Conservation (phyloP, 2,113 vertebrate species). For the Herpetotheres cachinnans region DNA sequence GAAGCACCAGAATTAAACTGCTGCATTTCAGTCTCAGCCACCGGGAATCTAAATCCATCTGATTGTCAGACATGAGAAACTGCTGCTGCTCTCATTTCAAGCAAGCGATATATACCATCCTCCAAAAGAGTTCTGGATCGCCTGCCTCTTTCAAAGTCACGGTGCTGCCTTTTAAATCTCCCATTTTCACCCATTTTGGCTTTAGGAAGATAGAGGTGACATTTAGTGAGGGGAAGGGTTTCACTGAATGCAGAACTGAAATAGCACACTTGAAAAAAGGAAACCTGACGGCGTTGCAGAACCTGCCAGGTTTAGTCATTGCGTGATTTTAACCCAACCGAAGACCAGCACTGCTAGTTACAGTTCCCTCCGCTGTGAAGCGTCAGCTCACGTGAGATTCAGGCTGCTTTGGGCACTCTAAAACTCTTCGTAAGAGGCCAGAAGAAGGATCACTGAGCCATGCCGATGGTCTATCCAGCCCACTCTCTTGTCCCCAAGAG, state of each 20-base stretch:
- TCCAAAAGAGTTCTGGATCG: not conserved
- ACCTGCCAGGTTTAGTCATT: not conserved
- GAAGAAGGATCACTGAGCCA: not conserved
- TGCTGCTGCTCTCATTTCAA: not conserved
- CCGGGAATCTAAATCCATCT: not conserved
- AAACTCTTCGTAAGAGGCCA: not conserved
- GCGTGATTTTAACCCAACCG: no score
- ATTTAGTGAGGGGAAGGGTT: not conserved
- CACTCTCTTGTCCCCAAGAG: not conserved
- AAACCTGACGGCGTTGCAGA: not conserved
- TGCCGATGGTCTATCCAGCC: not conserved
- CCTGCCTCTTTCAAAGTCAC: not conserved
- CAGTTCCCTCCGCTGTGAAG: not conserved
- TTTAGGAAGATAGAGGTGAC: not conserved
- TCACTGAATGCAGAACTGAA: not conserved
- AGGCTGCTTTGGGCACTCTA: not conserved
- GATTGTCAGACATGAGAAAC: not conserved
- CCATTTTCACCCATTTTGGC: not conserved
- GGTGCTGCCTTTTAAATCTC: not conserved
- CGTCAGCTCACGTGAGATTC: not conserved
- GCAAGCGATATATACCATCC: not conserved
- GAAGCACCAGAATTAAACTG: not conserved
- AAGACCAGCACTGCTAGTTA: not conserved
- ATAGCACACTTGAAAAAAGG: not conserved
- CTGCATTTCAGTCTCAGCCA: not conserved